phyloP scores from a whole-genome alignment of 2,888 invertebrate genomes.

The Apamea epomidion region DNA sequence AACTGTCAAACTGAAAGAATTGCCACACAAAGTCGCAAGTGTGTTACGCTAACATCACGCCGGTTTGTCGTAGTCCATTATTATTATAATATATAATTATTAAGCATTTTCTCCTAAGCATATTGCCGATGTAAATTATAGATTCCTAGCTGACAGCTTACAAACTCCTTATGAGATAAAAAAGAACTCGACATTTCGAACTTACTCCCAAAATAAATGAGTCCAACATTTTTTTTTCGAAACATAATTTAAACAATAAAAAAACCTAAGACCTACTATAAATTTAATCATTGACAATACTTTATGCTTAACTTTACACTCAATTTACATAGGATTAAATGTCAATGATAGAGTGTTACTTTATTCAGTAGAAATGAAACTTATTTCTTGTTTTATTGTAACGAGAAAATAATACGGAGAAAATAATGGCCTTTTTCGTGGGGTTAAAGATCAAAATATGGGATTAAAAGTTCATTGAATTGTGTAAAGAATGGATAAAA shows the following conservation, averaged over 20 bases:
- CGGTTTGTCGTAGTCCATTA: background rate
- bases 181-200: background rate
- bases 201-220: conserved; percentile 58
- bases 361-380: conserved; percentile 44
- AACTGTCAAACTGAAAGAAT: background rate
- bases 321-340: conserved; percentile 71
- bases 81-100: too few relatives aligned
- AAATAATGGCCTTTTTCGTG: conserved; percentile 36
- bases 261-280: conserved; percentile 61
- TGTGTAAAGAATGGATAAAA: conserved; percentile 25
- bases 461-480: conserved; percentile 63
- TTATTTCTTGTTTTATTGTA: conserved; percentile 45
- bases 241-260: conserved; percentile 68
- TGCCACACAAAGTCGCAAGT: background rate
- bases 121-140: background rate
- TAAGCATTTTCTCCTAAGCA: background rate
- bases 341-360: conserved; percentile 54
- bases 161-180: background rate
- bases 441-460: conserved; percentile 60
- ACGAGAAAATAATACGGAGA: conserved; percentile 39
- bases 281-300: conserved; percentile 71
- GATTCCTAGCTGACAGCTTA: background rate
- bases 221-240: conserved; percentile 45
- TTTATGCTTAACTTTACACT: conserved; percentile 70
- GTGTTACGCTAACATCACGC: background rate